Percentiles rank a stretch among this genome's conserved stretches.
These are phyloP conservation scores for Psilanteris sp. DNA, from an alignment of 1,140 invertebrate species.

Conservation along the genomic window DNA sequence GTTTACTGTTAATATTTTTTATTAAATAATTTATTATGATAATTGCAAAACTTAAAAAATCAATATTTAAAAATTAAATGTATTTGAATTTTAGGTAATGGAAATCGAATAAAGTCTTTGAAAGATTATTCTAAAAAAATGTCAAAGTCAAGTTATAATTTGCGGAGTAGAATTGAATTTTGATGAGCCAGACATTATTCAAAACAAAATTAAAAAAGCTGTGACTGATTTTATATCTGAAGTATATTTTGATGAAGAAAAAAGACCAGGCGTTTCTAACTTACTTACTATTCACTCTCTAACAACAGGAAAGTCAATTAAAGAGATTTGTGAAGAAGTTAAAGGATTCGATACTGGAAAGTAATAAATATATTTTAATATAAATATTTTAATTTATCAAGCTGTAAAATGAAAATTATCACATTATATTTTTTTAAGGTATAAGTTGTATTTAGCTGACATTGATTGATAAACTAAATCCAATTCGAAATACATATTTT, in stretches of 20 bases:
- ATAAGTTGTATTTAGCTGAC: conserved; percentile 89
- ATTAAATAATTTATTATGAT: too few relatives aligned
- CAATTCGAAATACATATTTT: conserved; percentile 85
- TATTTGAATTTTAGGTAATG: conserved; percentile 78
- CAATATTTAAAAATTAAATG: too few relatives aligned
- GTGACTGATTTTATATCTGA: conserved; percentile 94
- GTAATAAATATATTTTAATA: conserved; percentile 66
- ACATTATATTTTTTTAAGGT: conserved; percentile 78
- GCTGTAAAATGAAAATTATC: not conserved
- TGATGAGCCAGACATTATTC: conserved; percentile 89
- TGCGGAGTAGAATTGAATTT: conserved; percentile 89
- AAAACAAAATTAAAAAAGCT: conserved; percentile 93
- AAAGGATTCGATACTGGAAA: conserved; percentile 86
- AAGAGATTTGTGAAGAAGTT: conserved; percentile 87
- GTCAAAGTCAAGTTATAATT: conserved; percentile 96
- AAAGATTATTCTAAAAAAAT: conserved; percentile 95
- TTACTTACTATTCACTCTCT: conserved; percentile 91
- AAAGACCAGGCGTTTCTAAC: conserved; percentile 93
- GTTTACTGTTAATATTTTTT: too few relatives aligned
- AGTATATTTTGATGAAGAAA: conserved; percentile 89
- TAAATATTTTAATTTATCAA: too few relatives aligned
- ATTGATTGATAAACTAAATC: conserved; percentile 86
- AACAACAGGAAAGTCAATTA: conserved; percentile 84
- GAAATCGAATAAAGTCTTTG: conserved; percentile 87
- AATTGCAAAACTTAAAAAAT: too few relatives aligned